Evolutionary conservation across 2,113 vertebrate genomes (phyloP).

Genomic region (Lamprotornis superbus): DNA sequence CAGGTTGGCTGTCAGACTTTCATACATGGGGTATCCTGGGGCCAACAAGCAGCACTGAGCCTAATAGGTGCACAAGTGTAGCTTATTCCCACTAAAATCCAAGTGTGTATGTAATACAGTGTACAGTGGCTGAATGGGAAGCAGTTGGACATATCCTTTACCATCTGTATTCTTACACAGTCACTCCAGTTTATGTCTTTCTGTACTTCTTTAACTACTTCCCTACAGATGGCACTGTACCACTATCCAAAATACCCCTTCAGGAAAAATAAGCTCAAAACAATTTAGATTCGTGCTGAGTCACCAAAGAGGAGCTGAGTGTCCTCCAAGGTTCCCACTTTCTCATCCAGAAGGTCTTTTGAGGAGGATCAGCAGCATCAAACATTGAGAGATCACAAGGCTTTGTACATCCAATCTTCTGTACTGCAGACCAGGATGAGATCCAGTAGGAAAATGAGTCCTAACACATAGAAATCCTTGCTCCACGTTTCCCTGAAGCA

Average conservation of each 20-base stretch:
- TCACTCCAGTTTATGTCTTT: not conserved
- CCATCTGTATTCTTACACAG: not conserved
- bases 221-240: conserved; percentile 67
- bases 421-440: not conserved
- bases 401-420: not conserved
- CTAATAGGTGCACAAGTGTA: accelerated
- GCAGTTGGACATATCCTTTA: not conserved
- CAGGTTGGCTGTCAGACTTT: not conserved
- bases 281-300: not conserved
- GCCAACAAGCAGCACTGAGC: not conserved
- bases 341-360: not conserved
- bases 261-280: not conserved
- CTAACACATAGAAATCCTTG: not conserved
- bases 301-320: not conserved
- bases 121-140: not conserved
- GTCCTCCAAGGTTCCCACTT: not conserved
- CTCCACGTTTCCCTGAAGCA: not conserved
- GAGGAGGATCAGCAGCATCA: not conserved
- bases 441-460: not conserved
- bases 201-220: conserved; percentile 29
- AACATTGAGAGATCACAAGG: not conserved
- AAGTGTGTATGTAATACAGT: not conserved
- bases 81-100: not conserved
- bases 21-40: not conserved
- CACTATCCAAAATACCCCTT: conserved; percentile 21